A percentile compares a stretch with the other conserved stretches of the same genome.
Evolutionary conservation across 2,888 invertebrate species (phyloP).

Genomic region (Leptinotarsa juncta): DNA sequence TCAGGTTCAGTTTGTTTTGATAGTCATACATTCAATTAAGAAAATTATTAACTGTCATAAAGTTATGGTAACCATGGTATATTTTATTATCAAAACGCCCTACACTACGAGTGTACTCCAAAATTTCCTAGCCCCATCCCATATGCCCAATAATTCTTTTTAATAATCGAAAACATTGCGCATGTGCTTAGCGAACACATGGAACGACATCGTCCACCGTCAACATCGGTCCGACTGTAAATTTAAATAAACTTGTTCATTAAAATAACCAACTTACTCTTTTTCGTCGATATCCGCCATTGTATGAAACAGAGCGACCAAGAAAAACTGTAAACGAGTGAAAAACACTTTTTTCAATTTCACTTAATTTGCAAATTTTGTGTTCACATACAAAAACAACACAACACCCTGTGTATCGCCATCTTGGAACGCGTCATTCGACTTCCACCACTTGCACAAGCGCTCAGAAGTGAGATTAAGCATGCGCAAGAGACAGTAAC

Average conservation of each 20-base stretch:
- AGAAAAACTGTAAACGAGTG: slow-evolving; percentile 20
- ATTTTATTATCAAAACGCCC: slow-evolving; percentile 16
- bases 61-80: slow-evolving; percentile 22
- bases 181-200: slow-evolving; percentile 45
- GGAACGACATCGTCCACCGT: slow-evolving; percentile 44
- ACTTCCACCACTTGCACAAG: slow-evolving; percentile 41
- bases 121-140: slow-evolving; percentile 30
- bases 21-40: background rate
- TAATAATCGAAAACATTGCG: slow-evolving; percentile 42
- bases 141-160: slow-evolving; percentile 32
- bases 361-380: slow-evolving; percentile 34
- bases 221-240: slow-evolving; percentile 42
- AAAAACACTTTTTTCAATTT: slow-evolving; percentile 1
- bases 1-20: background rate
- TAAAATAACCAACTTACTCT: slow-evolving; percentile 40
- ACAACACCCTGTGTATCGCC: slow-evolving; percentile 57
- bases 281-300: slow-evolving; percentile 40
- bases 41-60: slow-evolving; percentile 17
- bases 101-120: slow-evolving; percentile 35
- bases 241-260: slow-evolving; percentile 41
- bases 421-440: slow-evolving; percentile 50
- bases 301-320: slow-evolving; percentile 22
- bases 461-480: slow-evolving; percentile 27
- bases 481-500: slow-evolving; percentile 32
- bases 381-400: slow-evolving; percentile 47